phyloP scores from a whole-genome alignment of 2,888 invertebrate genomes.

The Pseudococcus longispinus region DNA sequence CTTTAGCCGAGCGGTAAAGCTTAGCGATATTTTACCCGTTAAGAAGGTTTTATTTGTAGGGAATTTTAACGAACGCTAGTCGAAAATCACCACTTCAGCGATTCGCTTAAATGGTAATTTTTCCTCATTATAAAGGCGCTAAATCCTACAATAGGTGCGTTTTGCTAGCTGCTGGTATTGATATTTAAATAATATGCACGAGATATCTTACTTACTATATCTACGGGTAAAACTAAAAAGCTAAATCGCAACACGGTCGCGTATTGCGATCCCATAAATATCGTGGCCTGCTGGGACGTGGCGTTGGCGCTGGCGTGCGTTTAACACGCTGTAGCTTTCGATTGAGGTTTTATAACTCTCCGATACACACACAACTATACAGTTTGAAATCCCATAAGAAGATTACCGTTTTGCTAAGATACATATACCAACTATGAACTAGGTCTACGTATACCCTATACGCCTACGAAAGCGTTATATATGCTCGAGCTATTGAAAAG shows the following conservation, averaged over 20 bases:
- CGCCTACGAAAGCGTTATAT: background rate
- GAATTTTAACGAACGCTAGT: background rate
- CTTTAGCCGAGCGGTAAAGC: slow-evolving; percentile 19
- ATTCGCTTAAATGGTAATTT: background rate
- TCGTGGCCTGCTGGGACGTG: background rate
- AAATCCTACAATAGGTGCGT: background rate
- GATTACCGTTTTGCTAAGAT: slow-evolving; percentile 20
- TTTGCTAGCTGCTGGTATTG: background rate
- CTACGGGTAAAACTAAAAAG: background rate
- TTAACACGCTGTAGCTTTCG: slow-evolving; percentile 26
- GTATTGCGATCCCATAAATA: slow-evolving; percentile 13
- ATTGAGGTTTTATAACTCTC: slow-evolving; percentile 2
- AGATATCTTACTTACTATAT: background rate
- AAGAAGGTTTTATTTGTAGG: background rate
- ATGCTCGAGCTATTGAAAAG: background rate
- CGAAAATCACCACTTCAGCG: background rate
- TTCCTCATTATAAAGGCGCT: background rate
- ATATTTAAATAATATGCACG: slow-evolving; percentile 16
- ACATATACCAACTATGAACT: background rate
- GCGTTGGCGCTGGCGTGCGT: background rate
- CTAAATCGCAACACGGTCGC: background rate
- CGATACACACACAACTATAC: background rate
- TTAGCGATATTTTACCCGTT: background rate
- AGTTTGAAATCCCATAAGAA: slow-evolving; percentile 17
- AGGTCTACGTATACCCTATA: background rate